Base-by-base conservation (phyloP, 2,113 vertebrate species). In the Oryzias javanicus region DNA sequence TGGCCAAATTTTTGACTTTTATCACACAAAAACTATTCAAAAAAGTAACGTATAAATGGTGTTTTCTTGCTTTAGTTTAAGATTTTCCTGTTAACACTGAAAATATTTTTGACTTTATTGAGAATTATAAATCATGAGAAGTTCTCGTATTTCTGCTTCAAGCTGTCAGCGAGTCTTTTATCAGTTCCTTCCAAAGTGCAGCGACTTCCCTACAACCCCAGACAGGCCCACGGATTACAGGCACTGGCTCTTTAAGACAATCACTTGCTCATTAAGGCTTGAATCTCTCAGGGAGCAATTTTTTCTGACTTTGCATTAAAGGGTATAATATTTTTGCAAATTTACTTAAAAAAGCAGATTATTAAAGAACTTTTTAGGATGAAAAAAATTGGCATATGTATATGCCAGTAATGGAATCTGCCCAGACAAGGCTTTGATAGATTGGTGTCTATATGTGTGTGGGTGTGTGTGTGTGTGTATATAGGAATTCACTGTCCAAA, bases 391-490 rank as follows among this genome's bases (percentile, higher is more conserved):
- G 50, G 70, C 70, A 75, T 83, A 89, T 51, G 74, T 58, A 68
- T 79, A 72, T 78, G 77, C 61, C 85, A 82, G 76, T 72, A 60
- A 79, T 60, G 88, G 79, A 65, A 47, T 67, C 68, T 81, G 92
- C 91, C 93, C 94, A 94, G 94, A 95, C 94, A 96, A 96, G 94
- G 93, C 93, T 96, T 96, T 96, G 90, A 81, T 77, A 86, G 90
- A 88, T n/a, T n/a, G n/a, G n/a, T n/a, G n/a, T n/a, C n/a, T n/a
- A n/a, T n/a, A n/a, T 69, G 49, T 61, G 62, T 68, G 67, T 70
- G 67, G 65, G 57, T 48, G 59, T 50, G 69, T 86, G 66, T 67
- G 75, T 70, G 64, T 65, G 72, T 65, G 53, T 67, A 66, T 73
- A 81, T 79, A 77, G 55, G 86, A 92, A 91, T 91, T 92, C 89